A percentile compares a stretch with the other conserved stretches of the same genome.
phyloP scores from a whole-genome alignment of 2,797 vertebrate species.

The Lepilemur ruficaudatus region DNA sequence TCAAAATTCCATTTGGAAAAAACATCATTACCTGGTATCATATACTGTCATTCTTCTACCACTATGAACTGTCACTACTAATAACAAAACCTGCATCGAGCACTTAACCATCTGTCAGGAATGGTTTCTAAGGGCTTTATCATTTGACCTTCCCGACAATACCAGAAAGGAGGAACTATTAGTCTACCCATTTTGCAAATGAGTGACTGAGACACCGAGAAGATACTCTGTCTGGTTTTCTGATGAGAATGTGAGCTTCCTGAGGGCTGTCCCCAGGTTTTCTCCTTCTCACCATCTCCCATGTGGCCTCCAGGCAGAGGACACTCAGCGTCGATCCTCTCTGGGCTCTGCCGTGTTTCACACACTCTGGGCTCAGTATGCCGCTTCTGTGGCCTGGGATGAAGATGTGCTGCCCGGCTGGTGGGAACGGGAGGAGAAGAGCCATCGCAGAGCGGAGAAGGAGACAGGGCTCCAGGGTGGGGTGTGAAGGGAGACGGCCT shows the following conservation, averaged over 20 bases:
- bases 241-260: background rate
- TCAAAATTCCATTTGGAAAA: background rate
- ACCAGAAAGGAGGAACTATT: background rate
- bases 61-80: background rate
- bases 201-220: background rate
- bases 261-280: background rate
- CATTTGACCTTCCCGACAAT: background rate
- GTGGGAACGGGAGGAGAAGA: background rate
- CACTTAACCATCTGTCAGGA: background rate
- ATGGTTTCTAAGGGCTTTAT: background rate
- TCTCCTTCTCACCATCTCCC: background rate
- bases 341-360: background rate
- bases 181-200: background rate
- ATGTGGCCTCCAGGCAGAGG: background rate
- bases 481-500: background rate
- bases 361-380: fast-evolving
- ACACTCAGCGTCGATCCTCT: background rate
- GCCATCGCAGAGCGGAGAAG: background rate
- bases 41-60: background rate
- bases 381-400: background rate
- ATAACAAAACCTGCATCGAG: background rate
- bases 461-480: background rate
- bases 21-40: background rate
- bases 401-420: too few species aligned
- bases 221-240: background rate